A percentile compares a stretch with the other conserved stretches of the same genome.
Conservation (phyloP, 1,140 invertebrate genomes). For the Palaemon carinicauda region DNA sequence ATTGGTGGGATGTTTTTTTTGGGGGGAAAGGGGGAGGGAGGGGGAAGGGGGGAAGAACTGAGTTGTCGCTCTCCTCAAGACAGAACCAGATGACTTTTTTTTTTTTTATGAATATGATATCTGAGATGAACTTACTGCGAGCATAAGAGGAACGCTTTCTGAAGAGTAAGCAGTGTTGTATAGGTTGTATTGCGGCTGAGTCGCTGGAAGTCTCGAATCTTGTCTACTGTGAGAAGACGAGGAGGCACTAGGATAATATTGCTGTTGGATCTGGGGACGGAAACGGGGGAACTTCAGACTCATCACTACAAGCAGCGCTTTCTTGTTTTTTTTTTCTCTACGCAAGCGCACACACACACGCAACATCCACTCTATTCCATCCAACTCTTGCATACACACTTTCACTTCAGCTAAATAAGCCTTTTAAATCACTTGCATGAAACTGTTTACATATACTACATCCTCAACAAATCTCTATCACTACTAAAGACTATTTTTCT, state of each 20-base stretch:
- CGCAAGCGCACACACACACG: not conserved
- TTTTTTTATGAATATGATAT: too few relatives aligned
- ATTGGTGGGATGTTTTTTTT: too few relatives aligned
- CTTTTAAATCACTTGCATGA: too few relatives aligned
- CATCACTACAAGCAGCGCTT: not conserved
- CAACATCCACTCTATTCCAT: too few relatives aligned
- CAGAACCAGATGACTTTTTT: not conserved
- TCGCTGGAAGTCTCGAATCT: slow-evolving; percentile 14
- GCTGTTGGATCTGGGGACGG: slow-evolving; percentile 35
- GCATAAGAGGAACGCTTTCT: slow-evolving; percentile 26
- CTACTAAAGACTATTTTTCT: too few relatives aligned
- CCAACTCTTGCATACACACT: too few relatives aligned
- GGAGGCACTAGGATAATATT: slow-evolving; percentile 18
- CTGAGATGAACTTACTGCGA: slow-evolving; percentile 17
- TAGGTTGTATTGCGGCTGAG: slow-evolving; percentile 21
- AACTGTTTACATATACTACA: too few relatives aligned
- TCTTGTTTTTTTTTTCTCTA: too few relatives aligned
- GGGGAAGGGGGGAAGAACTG: too few relatives aligned
- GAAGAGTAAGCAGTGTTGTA: slow-evolving; percentile 20
- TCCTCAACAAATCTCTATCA: too few relatives aligned
- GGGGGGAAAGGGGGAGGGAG: too few relatives aligned
- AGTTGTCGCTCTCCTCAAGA: not conserved
- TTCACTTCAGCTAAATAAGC: too few relatives aligned
- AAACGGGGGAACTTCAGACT: slow-evolving; percentile 24
- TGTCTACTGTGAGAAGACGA: slow-evolving; percentile 27